Base-by-base conservation (phyloP, 1,140 invertebrate genomes). In the Drosophila rhopaloa region DNA sequence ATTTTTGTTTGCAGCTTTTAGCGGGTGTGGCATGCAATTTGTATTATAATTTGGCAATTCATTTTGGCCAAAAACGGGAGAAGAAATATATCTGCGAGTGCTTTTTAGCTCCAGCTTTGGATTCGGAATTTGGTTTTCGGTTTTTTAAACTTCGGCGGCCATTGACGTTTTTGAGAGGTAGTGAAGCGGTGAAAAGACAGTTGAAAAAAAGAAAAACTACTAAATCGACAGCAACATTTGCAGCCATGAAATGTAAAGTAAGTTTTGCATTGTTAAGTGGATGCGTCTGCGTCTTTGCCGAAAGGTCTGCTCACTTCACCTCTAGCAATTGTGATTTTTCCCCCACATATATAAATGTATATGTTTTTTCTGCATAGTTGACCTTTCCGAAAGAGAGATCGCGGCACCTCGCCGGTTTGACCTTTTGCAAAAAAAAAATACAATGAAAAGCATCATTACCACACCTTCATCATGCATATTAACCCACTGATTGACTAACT, bases 31-130 rank as follows among this genome's bases (percentile, higher is more conserved):
- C 76, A 72, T 86, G 82, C 82, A 73, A 88, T 88, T 88, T 81
- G 79, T 86, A 79, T 79, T 83, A 60, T 66, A 75, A 83, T 83
- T 88, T 73, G 83, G 75, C 82, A 88, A 86, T 82, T 88, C 61
- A 76, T 76, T 76, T 76, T n/a, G 47, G 57, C 70, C 65, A 66
- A 57, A 51, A 27, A 27, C 27, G 16, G 46, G 24, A 40, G 27
- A 35, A 55, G 41, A 73, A 43, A 48, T 50, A 47, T 48, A 63
- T 51, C 16, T 40, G 27, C 8, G 14, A 48, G 46, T 32, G 32
- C 35, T 44, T 46, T 54, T 46, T 43, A 27, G 37, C 46, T 55
- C 48, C 19, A 27, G 40, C 47, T 58, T 44, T 70, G 51, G 38
- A 41, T 73, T 55, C 54, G 37, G 48, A 35, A 29, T 48, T 50